Percentiles rank a stretch among this genome's conserved stretches.
These are phyloP conservation scores for Antechinus stuartii DNA, from an alignment of 2,113 vertebrate genomes.

Conservation along the genomic window DNA sequence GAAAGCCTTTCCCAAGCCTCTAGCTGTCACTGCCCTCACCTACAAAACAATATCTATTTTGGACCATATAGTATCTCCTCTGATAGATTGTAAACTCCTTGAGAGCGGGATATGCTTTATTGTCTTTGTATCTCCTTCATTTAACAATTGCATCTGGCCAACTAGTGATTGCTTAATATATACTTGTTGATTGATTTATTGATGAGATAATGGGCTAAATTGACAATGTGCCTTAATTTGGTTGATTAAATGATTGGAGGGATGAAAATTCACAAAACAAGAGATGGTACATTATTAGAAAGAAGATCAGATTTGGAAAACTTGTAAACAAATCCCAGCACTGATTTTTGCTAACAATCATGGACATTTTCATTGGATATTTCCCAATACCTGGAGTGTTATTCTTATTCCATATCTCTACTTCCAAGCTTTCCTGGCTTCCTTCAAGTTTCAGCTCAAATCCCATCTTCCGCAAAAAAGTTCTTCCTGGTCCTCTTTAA, in stretches of 20 bases:
- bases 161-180: not conserved
- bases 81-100: not conserved
- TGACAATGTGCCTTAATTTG: not conserved
- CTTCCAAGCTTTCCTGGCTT: not conserved
- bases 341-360: not conserved
- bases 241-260: not conserved
- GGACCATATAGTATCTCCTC: not conserved
- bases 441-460: not conserved
- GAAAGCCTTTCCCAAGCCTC: not conserved
- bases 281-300: not conserved
- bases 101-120: not conserved
- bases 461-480: not conserved
- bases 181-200: not conserved
- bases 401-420: not conserved
- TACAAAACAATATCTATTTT: not conserved
- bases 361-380: not conserved
- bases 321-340: not conserved
- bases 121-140: not conserved
- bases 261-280: not conserved
- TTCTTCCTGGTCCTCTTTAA: not conserved
- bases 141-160: not conserved
- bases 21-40: not conserved
- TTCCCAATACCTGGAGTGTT: not conserved
- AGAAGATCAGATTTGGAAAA: not conserved
- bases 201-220: not conserved